Conservation (phyloP, 2,113 vertebrate genomes). For the Neolamprologus hecqui region DNA sequence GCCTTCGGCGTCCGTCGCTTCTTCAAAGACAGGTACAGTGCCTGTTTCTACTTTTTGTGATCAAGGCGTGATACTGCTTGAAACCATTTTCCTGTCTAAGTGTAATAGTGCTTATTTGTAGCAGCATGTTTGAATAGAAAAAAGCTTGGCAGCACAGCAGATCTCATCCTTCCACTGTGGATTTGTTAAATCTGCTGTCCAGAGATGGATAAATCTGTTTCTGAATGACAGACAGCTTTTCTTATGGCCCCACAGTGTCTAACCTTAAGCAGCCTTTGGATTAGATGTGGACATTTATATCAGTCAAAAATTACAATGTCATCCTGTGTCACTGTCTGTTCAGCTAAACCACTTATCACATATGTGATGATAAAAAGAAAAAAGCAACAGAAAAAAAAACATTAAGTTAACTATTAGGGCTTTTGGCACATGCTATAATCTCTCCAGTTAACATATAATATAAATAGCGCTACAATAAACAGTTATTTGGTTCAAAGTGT, state of each 20-base stretch:
- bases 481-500: constrained; percentile 15
- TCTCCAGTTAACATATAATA: background rate
- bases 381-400: background rate
- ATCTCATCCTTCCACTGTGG: background rate
- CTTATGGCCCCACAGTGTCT: background rate
- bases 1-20: constrained; percentile 92
- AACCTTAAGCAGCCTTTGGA: background rate
- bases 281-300: background rate
- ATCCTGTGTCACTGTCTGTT: background rate
- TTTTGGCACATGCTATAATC: constrained; percentile 5
- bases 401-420: background rate
- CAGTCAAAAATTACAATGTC: background rate
- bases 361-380: background rate
- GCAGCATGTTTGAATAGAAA: background rate
- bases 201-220: background rate
- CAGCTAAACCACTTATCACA: background rate
- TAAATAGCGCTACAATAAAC: constrained; percentile 34
- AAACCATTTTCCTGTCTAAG: background rate
- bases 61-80: background rate
- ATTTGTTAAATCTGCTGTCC: background rate
- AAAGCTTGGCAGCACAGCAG: background rate
- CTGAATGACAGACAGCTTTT: background rate
- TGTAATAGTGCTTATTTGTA: background rate
- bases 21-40: constrained; percentile 92
- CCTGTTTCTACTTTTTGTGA: background rate